Percentiles rank a stretch among this genome's conserved stretches.
Evolutionary conservation across 2,113 vertebrate species (phyloP).

Genomic region (Peromyscus maniculatus): DNA sequence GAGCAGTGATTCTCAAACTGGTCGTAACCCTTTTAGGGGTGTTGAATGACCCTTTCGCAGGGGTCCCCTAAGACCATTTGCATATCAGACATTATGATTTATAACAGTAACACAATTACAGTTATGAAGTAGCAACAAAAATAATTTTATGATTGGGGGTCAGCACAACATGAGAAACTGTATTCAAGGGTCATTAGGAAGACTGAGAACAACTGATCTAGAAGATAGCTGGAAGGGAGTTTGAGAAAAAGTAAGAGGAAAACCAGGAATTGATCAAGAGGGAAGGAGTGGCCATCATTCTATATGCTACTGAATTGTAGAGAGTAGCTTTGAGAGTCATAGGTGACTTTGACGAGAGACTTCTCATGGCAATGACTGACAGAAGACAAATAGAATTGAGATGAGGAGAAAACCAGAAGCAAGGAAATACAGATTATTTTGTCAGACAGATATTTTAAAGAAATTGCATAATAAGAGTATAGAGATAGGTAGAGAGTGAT

Average conservation of each 20-base stretch:
- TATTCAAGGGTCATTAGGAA: not conserved
- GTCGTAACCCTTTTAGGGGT: not conserved
- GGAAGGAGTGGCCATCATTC: not conserved
- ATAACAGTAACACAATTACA: not conserved
- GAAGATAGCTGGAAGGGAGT: not conserved
- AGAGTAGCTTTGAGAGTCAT: not conserved
- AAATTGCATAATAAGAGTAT: not conserved
- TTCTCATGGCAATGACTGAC: not conserved
- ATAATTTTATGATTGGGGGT: not conserved
- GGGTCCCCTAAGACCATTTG: not conserved
- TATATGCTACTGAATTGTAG: not conserved
- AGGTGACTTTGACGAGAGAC: not conserved
- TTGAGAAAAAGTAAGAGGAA: not conserved
- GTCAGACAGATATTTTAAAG: not conserved
- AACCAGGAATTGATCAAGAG: not conserved
- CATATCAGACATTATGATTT: not conserved
- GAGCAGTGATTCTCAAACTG: not conserved
- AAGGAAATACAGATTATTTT: not conserved
- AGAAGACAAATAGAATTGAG: not conserved
- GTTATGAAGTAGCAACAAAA: not conserved
- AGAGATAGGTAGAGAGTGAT: not conserved
- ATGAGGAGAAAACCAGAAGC: not conserved
- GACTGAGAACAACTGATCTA: not conserved
- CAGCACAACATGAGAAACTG: not conserved
- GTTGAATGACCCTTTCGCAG: not conserved